Evolutionary conservation across 64 coral and sea anemone species (phyloP), one percentile per base, ranked within the genome.

Genomic region (Stichodactyla helianthus): DNA sequence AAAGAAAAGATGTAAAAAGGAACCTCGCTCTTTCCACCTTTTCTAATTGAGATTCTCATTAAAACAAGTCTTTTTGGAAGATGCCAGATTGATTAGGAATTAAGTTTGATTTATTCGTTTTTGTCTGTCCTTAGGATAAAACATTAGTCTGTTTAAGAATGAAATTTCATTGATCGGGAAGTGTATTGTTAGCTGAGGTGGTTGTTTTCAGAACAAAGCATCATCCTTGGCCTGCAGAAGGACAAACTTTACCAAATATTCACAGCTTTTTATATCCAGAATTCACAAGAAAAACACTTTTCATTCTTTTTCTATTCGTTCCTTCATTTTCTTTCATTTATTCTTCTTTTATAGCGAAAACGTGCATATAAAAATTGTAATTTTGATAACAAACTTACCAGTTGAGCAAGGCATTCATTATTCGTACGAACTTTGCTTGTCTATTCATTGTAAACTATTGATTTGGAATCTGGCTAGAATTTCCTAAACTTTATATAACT

Each of bases 311-410:
- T 31, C 25, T 26, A 27, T 74, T 11, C 25, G 12, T 74, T 31
- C 68, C 13, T 27, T 27, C 25, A 26, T 74, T 74, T 74, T 31
- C 68, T 28, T 81, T 81, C 17, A 19, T 81, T 81, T 81, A 81
- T 81, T 81, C 17, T 18, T 31, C 5, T 81, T 81, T 81, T 20
- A 81, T 81, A 81, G 78, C 78, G 52, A 74, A 81, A 81, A 53
- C 54, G 78, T 81, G 78, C 78, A 53, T 81, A 52, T 81, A 81
- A 81, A 81, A 81, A 81, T 81, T 81, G 78, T 53, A 81, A 52
- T 52, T 81, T 51, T 74, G 10, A 74, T 74, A 74, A 31, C 25
- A 74, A 74, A 26, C 31, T 74, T 74, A 74, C 26, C 10, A 74
- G 68, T 74, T 74, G 68, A 74, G 68, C 68, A 74, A 74, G 68